Evolutionary conservation across 1,140 invertebrate species (phyloP), one percentile per base, ranked within the genome.

Genomic region (Penaeus vannamei): DNA sequence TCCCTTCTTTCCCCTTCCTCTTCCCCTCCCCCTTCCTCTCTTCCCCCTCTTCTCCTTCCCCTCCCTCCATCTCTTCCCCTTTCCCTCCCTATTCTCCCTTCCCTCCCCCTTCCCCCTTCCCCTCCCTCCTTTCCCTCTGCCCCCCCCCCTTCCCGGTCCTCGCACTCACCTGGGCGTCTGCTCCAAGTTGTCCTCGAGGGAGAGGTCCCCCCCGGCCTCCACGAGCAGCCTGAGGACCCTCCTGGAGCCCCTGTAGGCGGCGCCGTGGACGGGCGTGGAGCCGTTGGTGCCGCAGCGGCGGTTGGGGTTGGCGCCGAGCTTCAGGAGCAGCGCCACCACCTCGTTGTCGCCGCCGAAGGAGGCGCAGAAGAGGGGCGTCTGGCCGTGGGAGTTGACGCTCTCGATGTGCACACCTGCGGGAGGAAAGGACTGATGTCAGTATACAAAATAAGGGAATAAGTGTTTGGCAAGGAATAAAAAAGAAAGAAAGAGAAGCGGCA

Each of bases 301-400:
- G 92, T 94, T 94, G 42, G 93, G 93, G 91, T 94, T 92, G 36
- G 94, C 93, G 86, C 93, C 93, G 79, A 93, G 90, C 32, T 92
- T 91, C 32, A 94, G 90, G 20, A 94, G 92, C 61, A 92, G 86
- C 53, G 92, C 86, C 60, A 92, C 92, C 72, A 92, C 91, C n/a
- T 91, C 90, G 32, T 92, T 90, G 81, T 93, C 91, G 46, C 92
- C 93, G 69, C 92, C 91, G 84, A 92, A 92, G 72, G 93, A 92
- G 17, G 93, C 93, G 92, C 92, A 92, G 91, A 94, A 94, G 62
- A 94, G 92, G 12, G 93, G 92, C 76, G 93, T 93, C 91, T 94
- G 94, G 14, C 93, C 93, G 76, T 92, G 91, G 86, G 92, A 91
- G 92, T 94, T 94, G 46, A 92, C 91, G 85, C 92, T 92, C 90